Percentiles rank a stretch among this genome's conserved stretches.
Evolutionary conservation across 2,113 vertebrate genomes (phyloP).

Genomic region (Planiliza haematocheilus): DNA sequence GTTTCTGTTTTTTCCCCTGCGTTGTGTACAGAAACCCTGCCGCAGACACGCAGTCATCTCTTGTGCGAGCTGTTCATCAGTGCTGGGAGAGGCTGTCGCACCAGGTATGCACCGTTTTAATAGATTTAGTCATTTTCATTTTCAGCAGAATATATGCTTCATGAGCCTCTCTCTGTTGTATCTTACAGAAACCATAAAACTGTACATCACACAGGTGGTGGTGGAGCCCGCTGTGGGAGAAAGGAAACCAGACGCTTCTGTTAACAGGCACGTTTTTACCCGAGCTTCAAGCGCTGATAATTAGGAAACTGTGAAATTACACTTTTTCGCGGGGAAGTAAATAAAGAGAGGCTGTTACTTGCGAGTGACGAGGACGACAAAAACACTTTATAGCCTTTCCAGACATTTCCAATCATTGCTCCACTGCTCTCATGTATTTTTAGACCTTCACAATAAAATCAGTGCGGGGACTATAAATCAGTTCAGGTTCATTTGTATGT

Average conservation of each 20-base stretch:
- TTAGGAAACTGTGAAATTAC: conserved; percentile 5
- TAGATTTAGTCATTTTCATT: background rate
- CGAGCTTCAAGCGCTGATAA: background rate
- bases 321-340: background rate
- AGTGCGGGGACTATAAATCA: conserved; percentile 8
- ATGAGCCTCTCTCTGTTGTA: background rate
- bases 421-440: conserved; percentile 2
- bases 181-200: conserved; percentile 87
- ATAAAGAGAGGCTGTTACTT: background rate
- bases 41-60: conserved; percentile 83
- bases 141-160: background rate
- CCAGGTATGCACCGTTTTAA: conserved; percentile 81
- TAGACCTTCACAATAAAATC: conserved; percentile 19
- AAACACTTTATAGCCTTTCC: background rate
- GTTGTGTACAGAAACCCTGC: conserved; percentile 84
- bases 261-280: conserved; percentile 72
- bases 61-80: conserved; percentile 89
- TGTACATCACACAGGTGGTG: conserved; percentile 92
- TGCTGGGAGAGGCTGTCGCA: conserved; percentile 88
- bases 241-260: conserved; percentile 66
- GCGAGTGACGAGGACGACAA: too few species aligned
- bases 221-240: conserved; percentile 79
- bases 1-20: conserved; percentile 32
- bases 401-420: background rate
- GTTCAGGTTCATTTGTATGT: conserved; percentile 31